Conservation (phyloP, 2,888 invertebrate species). For the Ennomos fuscantarius region DNA sequence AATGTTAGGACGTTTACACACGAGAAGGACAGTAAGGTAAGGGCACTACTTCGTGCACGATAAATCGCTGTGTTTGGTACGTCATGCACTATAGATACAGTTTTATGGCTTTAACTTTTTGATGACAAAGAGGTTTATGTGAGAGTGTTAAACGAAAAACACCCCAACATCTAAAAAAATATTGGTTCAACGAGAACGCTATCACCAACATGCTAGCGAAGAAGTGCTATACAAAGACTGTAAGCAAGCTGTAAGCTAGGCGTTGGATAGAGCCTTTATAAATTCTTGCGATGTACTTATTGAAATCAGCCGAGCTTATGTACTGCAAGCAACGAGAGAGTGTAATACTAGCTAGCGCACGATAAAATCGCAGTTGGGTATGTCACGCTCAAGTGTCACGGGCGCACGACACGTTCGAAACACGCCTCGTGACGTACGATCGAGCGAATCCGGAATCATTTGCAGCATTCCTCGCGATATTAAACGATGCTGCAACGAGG, state of each 20-base stretch:
- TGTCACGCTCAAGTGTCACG: slow-evolving; percentile 22
- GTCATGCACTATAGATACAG: slow-evolving; percentile 17
- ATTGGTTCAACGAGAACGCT: too few relatives aligned
- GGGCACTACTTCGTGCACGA: slow-evolving; percentile 20
- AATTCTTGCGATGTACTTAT: not conserved
- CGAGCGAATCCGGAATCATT: slow-evolving; percentile 21
- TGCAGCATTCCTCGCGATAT: slow-evolving; percentile 34
- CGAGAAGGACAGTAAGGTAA: slow-evolving; percentile 14
- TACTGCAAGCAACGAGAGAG: slow-evolving; percentile 3
- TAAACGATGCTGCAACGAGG: slow-evolving; percentile 17
- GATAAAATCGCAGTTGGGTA: slow-evolving; percentile 20
- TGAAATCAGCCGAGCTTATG: not conserved
- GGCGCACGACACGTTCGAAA: slow-evolving; percentile 20
- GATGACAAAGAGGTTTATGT: too few relatives aligned
- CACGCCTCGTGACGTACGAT: slow-evolving; percentile 18
- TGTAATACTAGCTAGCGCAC: slow-evolving; percentile 1
- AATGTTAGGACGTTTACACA: slow-evolving; percentile 18
- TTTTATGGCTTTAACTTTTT: not conserved
- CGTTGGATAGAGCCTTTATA: not conserved
- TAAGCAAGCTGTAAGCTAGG: too few relatives aligned
- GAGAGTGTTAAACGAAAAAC: too few relatives aligned
- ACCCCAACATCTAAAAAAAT: too few relatives aligned
- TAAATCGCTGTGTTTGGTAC: slow-evolving; percentile 6
- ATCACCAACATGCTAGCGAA: too few relatives aligned
- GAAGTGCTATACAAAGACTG: too few relatives aligned